A percentile compares a stretch with the other conserved stretches of the same genome.
Evolutionary conservation across 2,113 vertebrate genomes (phyloP).

Genomic region (Callaeas wilsoni): DNA sequence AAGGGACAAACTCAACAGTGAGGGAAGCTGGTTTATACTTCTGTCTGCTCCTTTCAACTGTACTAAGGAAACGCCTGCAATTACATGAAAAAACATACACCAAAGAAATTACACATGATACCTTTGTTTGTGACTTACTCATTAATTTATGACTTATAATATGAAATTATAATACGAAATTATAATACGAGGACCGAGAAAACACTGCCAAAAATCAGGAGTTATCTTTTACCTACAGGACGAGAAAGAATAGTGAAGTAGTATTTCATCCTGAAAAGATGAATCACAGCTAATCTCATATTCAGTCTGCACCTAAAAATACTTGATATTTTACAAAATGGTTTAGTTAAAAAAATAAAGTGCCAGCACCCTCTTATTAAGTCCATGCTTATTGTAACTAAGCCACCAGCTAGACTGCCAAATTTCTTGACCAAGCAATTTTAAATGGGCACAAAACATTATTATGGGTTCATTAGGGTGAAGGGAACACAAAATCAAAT

Average conservation of each 20-base stretch:
- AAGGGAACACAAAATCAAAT: not conserved
- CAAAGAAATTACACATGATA: not conserved
- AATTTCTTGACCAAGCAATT: not conserved
- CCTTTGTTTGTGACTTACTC: not conserved
- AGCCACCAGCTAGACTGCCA: not conserved
- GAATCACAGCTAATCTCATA: not conserved
- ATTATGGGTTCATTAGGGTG: not conserved
- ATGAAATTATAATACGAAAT: not conserved
- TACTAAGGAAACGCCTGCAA: slow-evolving; percentile 80
- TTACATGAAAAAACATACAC: slow-evolving; percentile 37
- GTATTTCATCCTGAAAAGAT: not conserved
- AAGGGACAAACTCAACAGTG: slow-evolving; percentile 96
- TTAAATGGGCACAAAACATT: not conserved
- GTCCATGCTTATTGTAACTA: not conserved
- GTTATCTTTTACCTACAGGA: not conserved
- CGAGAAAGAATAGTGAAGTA: not conserved
- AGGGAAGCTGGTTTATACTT: slow-evolving; percentile 95
- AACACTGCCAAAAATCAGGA: not conserved
- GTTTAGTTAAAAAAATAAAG: not conserved
- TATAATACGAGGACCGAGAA: no score
- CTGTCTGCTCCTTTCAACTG: slow-evolving; percentile 92
- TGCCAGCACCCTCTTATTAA: not conserved
- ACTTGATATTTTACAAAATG: not conserved
- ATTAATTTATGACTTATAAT: not conserved
- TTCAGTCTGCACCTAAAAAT: not conserved